Base-by-base conservation (phyloP, 2,113 vertebrate species). In the Hippocampus guttulatus region DNA sequence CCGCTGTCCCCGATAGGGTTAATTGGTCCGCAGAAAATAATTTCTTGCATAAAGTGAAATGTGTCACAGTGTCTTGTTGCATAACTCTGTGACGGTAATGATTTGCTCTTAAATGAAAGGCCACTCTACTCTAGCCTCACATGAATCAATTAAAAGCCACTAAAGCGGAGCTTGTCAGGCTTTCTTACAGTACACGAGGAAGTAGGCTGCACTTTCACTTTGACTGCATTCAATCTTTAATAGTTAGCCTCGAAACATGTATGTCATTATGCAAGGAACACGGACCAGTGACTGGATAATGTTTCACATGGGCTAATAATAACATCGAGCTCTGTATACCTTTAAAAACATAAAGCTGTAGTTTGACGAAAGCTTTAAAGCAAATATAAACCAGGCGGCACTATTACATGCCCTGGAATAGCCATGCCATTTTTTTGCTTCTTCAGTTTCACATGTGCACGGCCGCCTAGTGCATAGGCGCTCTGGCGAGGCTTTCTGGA, bases 281-380 rank as follows among this genome's bases (percentile, higher is more conserved):
- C 30, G 63, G 52, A 79, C 20, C 6, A 10, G 57, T 66, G 64
- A 69, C 23, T 45, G 64, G 71, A 52, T 1, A 3, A 41, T 14
- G 60, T 72, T 80, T 77, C 64, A 81, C 74, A 51, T 14, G 16
- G 61, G 25, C 54, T 60, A 8, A 27, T 63, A 38, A 38, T 1
- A 14, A 63, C 15, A 10, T 63, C 16, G 14, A 41, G 25, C 63
- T 20, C 49, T 27, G 2, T 49, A 49, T 75, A 77, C 65, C 70
- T 73, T 68, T 71, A 76, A 76, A 73, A 76, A 33, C 67, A 71
- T 86, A 69, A 68, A 58, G 82, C 81, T 85, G 80, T 67, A 80
- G 40, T 82, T 30, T 30, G 15, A 60, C 16, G 8, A 81, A 62
- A 60, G 70, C 62, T 52, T 45, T 12, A 7, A 1, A 68, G 71